A percentile compares a stretch with the other conserved stretches of the same genome.
Evolutionary conservation across 1,140 invertebrate genomes (phyloP).

Genomic region (Macrosteles quadrilineatus): DNA sequence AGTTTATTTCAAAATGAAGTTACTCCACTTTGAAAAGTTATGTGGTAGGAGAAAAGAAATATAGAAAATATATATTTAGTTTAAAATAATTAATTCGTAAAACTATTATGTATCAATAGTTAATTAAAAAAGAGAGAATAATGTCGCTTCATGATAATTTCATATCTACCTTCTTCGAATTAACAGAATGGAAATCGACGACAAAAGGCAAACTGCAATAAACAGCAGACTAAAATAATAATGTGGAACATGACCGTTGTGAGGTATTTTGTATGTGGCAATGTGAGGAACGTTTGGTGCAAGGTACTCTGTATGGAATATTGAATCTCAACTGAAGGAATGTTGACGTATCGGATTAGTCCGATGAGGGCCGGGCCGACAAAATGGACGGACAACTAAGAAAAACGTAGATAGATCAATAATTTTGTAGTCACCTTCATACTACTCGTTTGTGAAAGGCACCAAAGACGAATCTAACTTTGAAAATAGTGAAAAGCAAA

Average conservation of each 20-base stretch:
- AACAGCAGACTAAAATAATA: conserved; percentile 3
- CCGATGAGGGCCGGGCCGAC: background rate
- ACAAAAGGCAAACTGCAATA: conserved; percentile 17
- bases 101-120: too few species aligned
- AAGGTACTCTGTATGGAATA: conserved; percentile 6
- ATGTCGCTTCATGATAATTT: too few species aligned
- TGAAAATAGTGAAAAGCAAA: conserved; percentile 7
- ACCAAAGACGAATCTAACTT: conserved; percentile 20
- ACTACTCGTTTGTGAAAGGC: conserved; percentile 3
- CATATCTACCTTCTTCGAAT: too few species aligned
- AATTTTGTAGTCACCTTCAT: conserved; percentile 1
- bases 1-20: too few species aligned
- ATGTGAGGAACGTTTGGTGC: conserved; percentile 1
- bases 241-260: conserved; percentile 10
- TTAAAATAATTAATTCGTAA: too few species aligned
- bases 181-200: too few species aligned
- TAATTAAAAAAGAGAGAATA: too few species aligned
- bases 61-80: too few species aligned
- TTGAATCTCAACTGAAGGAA: background rate
- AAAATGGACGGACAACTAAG: conserved; percentile 18
- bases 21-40: too few species aligned
- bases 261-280: conserved; percentile 22
- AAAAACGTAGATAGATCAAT: background rate
- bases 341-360: background rate
- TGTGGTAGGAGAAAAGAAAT: too few species aligned